These are phyloP conservation scores for Rallus limicola DNA, from an alignment of 2,113 vertebrate species.

Conservation along the genomic window DNA sequence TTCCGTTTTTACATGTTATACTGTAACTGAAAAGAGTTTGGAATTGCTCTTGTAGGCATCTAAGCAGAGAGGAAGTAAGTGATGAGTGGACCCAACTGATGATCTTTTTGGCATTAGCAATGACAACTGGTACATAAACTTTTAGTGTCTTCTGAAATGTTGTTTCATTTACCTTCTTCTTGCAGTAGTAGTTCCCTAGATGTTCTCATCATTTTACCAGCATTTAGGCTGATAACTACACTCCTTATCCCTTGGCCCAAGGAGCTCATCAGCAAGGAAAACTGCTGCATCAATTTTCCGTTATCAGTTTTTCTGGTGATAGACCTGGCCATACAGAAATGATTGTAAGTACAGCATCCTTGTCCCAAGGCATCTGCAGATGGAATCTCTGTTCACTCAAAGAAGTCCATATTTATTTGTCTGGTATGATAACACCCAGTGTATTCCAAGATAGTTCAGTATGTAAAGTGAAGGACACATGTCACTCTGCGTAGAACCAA, in stretches of 20 bases:
- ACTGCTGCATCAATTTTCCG: background rate
- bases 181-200: background rate
- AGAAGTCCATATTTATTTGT: background rate
- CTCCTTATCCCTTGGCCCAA: background rate
- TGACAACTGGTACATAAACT: background rate
- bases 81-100: background rate
- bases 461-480: background rate
- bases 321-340: background rate
- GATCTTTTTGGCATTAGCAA: background rate
- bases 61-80: rapidly evolving
- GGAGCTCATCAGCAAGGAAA: background rate
- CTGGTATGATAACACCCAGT: background rate
- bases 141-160: background rate
- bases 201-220: background rate
- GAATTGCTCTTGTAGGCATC: background rate
- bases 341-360: background rate
- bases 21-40: background rate
- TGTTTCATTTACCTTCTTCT: background rate
- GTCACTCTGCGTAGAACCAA: background rate
- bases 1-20: background rate
- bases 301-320: background rate
- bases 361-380: rapidly evolving
- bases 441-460: background rate
- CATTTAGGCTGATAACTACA: background rate
- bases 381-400: background rate